A percentile compares a stretch with the other conserved stretches of the same genome.
phyloP scores from a whole-genome alignment of 2,113 vertebrate species.

The Panthera leo region DNA sequence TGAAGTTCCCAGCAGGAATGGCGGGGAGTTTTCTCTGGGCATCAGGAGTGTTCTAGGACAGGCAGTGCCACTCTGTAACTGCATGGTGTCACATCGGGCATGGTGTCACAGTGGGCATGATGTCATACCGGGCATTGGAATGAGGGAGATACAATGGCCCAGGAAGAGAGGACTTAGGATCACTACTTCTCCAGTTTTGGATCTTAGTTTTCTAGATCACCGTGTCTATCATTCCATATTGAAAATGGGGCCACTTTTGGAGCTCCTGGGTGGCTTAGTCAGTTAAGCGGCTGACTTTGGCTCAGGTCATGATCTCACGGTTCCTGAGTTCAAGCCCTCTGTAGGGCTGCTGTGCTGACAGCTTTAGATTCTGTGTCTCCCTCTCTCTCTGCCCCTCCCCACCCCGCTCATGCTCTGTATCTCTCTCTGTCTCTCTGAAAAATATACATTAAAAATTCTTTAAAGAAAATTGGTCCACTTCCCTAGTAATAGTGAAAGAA shows the following conservation, averaged over 20 bases:
- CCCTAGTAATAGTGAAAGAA: not conserved
- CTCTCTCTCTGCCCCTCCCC: too few species aligned
- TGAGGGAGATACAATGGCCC: not conserved
- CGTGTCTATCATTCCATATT: not conserved
- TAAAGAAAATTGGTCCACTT: not conserved
- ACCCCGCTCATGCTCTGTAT: too few species aligned
- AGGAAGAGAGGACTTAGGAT: not conserved
- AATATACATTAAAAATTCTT: too few species aligned
- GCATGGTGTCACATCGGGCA: not conserved
- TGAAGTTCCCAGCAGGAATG: not conserved
- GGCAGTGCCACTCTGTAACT: not conserved
- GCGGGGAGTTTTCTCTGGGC: not conserved
- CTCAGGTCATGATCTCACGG: too few species aligned
- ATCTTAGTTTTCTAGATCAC: not conserved
- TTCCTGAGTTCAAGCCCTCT: too few species aligned
- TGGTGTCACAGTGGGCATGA: not conserved
- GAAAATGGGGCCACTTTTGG: not conserved
- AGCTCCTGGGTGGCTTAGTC: too few species aligned
- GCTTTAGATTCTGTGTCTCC: too few species aligned
- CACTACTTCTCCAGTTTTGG: not conserved
- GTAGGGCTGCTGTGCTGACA: too few species aligned
- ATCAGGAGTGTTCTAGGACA: not conserved
- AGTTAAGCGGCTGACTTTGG: too few species aligned
- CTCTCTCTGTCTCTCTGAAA: too few species aligned
- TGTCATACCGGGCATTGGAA: not conserved